A percentile compares a stretch with the other conserved stretches of the same genome.
phyloP scores from a whole-genome alignment of 2,797 vertebrate genomes.

The Sciurus carolinensis region DNA sequence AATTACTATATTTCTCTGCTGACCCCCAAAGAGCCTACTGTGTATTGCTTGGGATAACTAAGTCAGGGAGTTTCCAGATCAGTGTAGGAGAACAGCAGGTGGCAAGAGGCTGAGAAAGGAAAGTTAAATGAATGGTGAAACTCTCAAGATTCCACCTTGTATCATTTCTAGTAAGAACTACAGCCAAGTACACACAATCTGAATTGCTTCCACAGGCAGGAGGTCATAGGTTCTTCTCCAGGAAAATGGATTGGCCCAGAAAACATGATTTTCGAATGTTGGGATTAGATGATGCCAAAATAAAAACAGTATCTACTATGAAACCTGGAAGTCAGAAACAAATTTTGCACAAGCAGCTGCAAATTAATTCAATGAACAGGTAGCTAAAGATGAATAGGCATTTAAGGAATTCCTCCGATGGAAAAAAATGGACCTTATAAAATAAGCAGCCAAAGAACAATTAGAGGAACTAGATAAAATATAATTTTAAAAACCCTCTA shows the following conservation, averaged over 20 bases:
- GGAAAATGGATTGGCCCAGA: neutral
- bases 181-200: neutral
- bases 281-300: neutral
- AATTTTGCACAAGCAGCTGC: fast-evolving
- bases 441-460: neutral
- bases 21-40: neutral
- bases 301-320: neutral
- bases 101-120: neutral
- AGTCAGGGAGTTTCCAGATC: neutral
- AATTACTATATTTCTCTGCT: neutral
- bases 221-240: neutral
- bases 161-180: neutral
- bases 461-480: neutral
- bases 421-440: neutral
- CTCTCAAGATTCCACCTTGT: fast-evolving
- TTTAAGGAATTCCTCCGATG: neutral
- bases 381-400: neutral
- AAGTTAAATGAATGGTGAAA: neutral
- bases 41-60: neutral
- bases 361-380: neutral
- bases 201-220: neutral
- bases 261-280: neutral
- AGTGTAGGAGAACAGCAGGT: neutral
- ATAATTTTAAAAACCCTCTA: neutral
- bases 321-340: neutral